phyloP scores from a whole-genome alignment of 1,140 invertebrate genomes.

The Apis florea region DNA sequence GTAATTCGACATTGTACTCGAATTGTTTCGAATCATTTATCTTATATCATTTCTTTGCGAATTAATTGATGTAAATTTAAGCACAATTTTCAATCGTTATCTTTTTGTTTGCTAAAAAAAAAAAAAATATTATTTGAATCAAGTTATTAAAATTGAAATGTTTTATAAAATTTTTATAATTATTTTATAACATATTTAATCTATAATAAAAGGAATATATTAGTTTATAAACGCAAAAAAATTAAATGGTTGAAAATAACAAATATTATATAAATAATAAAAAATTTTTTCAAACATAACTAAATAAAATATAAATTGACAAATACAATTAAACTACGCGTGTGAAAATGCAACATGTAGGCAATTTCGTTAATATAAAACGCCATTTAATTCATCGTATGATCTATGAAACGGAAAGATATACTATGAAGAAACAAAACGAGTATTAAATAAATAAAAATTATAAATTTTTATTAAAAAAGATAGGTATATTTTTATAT shows the following conservation, averaged over 20 bases:
- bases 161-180: no score
- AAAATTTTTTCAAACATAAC: neutral
- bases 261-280: neutral
- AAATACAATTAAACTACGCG: neutral
- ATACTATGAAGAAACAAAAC: neutral
- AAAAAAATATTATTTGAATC: no score
- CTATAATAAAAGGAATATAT: neutral
- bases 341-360: neutral
- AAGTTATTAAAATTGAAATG: no score
- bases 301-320: neutral
- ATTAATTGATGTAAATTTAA: neutral
- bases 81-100: no score
- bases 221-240: neutral
- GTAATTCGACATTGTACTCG: neutral
- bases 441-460: neutral
- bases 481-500: no score
- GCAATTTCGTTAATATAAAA: neutral
- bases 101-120: no score
- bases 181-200: no score
- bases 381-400: neutral
- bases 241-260: no score
- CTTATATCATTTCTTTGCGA: neutral
- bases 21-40: neutral
- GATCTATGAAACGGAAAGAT: neutral
- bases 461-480: no score